Evolutionary conservation across 2,113 vertebrate species (phyloP).

Genomic region (Salvator merianae): DNA sequence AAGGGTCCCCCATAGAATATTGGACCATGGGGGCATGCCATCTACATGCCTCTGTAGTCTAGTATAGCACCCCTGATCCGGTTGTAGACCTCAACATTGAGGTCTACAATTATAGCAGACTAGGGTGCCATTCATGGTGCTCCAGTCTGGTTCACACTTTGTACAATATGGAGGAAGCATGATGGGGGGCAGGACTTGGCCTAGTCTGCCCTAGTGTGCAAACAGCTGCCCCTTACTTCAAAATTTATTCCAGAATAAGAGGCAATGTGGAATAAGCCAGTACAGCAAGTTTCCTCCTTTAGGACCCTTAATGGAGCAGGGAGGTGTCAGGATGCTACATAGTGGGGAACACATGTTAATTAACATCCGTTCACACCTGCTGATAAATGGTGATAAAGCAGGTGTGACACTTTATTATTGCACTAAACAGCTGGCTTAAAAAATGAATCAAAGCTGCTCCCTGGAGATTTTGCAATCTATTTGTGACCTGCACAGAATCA

Average conservation of each 20-base stretch:
- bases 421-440: conserved; percentile 13
- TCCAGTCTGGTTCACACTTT: no score
- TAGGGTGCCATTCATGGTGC: no score
- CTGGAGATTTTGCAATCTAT: not conserved
- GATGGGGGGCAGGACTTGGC: no score
- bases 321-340: not conserved
- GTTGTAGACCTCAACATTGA: no score
- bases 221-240: no score
- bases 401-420: not conserved
- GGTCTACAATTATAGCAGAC: no score
- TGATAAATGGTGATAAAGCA: not conserved
- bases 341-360: not conserved
- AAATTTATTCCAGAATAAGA: no score
- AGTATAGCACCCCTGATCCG: no score
- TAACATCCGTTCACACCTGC: conserved; percentile 1
- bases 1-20: no score
- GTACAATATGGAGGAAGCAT: no score
- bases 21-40: no score
- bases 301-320: not conserved
- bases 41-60: no score
- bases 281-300: conserved; percentile 4
- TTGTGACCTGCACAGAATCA: not conserved
- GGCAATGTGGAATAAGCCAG: not conserved
- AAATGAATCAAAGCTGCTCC: not conserved
- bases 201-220: not conserved